Evolutionary conservation across 2,888 invertebrate species (phyloP), one percentile per base, ranked within the genome.

Genomic region (Hemicrepidius hirtus): DNA sequence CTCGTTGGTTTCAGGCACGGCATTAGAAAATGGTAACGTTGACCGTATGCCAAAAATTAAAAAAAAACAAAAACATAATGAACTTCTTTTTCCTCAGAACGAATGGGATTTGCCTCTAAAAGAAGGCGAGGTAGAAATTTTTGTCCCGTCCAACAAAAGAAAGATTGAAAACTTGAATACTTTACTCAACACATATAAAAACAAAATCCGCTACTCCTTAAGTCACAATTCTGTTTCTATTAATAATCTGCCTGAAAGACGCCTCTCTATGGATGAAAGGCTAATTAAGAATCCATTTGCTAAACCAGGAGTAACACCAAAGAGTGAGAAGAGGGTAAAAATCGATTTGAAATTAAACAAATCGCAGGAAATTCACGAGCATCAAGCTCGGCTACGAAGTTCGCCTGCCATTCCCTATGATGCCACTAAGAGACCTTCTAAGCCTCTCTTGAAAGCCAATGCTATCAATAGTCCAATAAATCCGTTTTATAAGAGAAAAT

Each of bases 401-500:
- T 94, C 94, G 44, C 95, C 95, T 0, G 91, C 88, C 6, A 90
- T 95, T 75, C 95, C 95, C 0, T 95, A 89, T 76, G 94, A 95
- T 82, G 90, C 93, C 0, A 88, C 88, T 16, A 92, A 90, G 67
- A 90, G 89, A 78, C 96, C 96, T 0, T 82, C 83, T 0, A 93
- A 92, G 78, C 92, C 95, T 0, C 90, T 94, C n/a, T 84, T 95
- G 1, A 95, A 95, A 0, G 88, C 89, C 57, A 89, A 90, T 0
- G 68, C 77, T 4, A 87, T 91, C 0, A 90, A 92, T 0, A 93
- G 92, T 0, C 94, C 94, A 0, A 92, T 94, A 0, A 93, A 95
- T 85, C 95, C 95, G 0, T 95, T 94, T 85, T 93, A 93, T 79
- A 92, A 89, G 79, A 90, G 88, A 78, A 90, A 88, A 73, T 76